These are phyloP conservation scores for Spea hammondii DNA, from an alignment of 2,797 vertebrate species.

Conservation along the genomic window DNA sequence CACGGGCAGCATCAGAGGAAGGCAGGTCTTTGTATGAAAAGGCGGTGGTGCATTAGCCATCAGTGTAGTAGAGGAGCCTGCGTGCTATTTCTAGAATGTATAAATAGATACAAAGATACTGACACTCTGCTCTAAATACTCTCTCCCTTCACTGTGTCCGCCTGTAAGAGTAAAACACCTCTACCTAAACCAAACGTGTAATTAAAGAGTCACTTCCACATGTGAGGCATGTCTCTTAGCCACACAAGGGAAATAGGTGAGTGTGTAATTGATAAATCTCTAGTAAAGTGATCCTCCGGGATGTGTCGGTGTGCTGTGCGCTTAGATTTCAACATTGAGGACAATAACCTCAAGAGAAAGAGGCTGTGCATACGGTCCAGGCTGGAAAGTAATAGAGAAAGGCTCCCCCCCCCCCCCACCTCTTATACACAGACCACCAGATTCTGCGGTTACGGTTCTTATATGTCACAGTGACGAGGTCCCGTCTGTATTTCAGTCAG, in stretches of 20 bases:
- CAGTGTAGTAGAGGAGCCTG: background rate
- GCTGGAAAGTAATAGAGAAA: too few relatives aligned
- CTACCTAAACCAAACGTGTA: background rate
- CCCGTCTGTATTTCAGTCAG: too few relatives aligned
- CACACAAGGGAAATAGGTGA: conserved; percentile 33
- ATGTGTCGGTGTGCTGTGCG: conserved; percentile 11
- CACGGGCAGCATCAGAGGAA: conserved; percentile 25
- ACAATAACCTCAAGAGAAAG: too few relatives aligned
- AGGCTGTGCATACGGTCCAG: too few relatives aligned
- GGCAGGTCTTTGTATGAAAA: conserved; percentile 22
- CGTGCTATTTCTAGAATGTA: background rate
- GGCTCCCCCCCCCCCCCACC: too few relatives aligned
- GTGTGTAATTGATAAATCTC: conserved; percentile 50
- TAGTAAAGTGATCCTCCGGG: conserved; percentile 37
- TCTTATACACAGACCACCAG: too few relatives aligned
- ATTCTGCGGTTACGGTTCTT: too few relatives aligned
- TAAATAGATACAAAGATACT: background rate
- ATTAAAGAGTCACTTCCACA: background rate
- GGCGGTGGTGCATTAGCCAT: conserved; percentile 15
- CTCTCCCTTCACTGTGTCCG: background rate
- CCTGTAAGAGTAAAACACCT: too few relatives aligned
- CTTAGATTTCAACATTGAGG: conserved; percentile 19
- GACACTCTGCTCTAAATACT: background rate
- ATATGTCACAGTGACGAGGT: too few relatives aligned
- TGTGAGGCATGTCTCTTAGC: background rate